phyloP scores from a whole-genome alignment of 2,888 invertebrate genomes.

The Cenopis cana region DNA sequence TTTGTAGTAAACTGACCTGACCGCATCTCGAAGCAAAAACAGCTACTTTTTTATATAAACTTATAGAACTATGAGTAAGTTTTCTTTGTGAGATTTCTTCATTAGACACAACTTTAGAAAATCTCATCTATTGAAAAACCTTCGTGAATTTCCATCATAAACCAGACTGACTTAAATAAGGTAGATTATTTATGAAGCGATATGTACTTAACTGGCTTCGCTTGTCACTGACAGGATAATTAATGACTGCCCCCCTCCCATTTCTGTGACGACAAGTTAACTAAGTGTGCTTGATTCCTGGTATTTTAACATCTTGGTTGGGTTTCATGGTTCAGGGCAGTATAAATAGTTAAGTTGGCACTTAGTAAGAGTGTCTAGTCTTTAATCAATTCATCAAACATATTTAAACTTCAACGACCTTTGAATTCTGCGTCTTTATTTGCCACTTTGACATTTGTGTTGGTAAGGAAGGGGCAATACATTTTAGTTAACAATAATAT shows the following conservation, averaged over 20 bases:
- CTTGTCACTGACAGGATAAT: slow-evolving; percentile 79
- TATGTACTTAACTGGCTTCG: slow-evolving; percentile 69
- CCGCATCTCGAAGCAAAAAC: slow-evolving; percentile 14
- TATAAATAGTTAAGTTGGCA: not conserved
- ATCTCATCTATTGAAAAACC: not conserved
- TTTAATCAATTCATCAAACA: not conserved
- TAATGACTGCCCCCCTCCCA: slow-evolving; percentile 71
- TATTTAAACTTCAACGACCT: no score
- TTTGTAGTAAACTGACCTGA: not conserved
- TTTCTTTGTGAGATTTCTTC: not conserved
- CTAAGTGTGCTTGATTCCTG: slow-evolving; percentile 68
- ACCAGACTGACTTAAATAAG: slow-evolving; percentile 31
- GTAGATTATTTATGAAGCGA: slow-evolving; percentile 67
- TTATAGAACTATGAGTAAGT: not conserved
- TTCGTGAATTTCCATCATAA: slow-evolving; percentile 23
- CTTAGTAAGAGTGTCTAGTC: not conserved
- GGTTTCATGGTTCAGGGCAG: not conserved
- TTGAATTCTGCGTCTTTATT: no score
- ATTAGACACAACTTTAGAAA: not conserved
- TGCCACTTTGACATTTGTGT: no score
- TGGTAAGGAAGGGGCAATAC: no score
- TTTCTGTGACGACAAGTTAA: slow-evolving; percentile 70
- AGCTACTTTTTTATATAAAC: not conserved
- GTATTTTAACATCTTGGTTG: slow-evolving; percentile 63
- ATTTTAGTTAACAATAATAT: no score